Evolutionary conservation across 2,888 invertebrate genomes (phyloP).

Genomic region (Conomelus anceps): DNA sequence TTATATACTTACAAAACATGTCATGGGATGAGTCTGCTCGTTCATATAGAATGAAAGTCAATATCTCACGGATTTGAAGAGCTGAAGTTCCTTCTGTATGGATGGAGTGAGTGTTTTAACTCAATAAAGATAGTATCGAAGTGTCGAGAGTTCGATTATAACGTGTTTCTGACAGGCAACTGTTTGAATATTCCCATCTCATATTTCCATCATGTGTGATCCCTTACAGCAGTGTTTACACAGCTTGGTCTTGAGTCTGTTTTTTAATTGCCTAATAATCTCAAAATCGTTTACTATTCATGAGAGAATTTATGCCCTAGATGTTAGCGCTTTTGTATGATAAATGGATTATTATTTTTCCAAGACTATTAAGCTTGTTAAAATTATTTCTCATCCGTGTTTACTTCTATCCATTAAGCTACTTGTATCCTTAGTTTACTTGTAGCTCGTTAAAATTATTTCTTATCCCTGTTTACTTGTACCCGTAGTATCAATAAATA

Average conservation of each 20-base stretch:
- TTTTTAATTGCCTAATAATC: background rate
- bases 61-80: background rate
- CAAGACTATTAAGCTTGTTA: no score
- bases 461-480: no score
- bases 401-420: no score
- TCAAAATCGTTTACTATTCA: no score
- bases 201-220: background rate
- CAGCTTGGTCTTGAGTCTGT: background rate
- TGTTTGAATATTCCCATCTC: background rate
- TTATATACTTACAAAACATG: background rate
- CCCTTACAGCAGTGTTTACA: background rate
- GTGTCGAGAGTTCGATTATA: background rate
- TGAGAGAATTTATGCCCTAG: no score
- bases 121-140: background rate
- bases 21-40: background rate
- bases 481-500: no score
- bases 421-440: no score
- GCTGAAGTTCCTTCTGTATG: background rate
- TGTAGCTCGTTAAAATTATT: no score
- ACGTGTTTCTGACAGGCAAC: background rate
- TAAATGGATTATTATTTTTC: no score
- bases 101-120: background rate
- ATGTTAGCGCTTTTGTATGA: no score
- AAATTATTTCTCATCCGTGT: no score
- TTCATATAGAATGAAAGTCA: background rate